phyloP scores from a whole-genome alignment of 2,113 vertebrate species.

The Ceuthmochares aereus region DNA sequence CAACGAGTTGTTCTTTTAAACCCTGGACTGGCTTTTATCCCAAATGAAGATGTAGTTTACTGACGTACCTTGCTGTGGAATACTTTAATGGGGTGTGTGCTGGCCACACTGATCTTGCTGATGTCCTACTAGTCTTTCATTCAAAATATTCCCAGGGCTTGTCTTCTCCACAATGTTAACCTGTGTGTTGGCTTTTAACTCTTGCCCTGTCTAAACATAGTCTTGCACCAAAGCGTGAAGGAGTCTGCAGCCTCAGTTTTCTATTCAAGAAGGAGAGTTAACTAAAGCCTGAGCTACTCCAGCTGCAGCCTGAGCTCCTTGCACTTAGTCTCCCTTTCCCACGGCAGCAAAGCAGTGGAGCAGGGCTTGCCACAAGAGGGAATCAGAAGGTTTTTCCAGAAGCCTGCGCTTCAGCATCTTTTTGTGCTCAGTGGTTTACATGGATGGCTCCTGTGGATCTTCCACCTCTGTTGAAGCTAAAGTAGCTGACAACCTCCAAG shows the following conservation, averaged over 20 bases:
- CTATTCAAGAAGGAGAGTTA: neutral
- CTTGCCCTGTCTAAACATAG: neutral
- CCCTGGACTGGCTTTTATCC: neutral
- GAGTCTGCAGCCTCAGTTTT: neutral
- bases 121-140: neutral
- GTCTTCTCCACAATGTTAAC: neutral
- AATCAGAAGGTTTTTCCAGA: neutral
- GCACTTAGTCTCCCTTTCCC: neutral
- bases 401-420: neutral
- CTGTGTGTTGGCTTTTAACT: neutral
- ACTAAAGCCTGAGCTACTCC: neutral
- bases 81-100: neutral
- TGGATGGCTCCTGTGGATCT: neutral
- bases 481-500: neutral
- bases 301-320: neutral
- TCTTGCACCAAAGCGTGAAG: neutral
- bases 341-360: neutral
- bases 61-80: neutral
- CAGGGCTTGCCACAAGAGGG: neutral
- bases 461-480: neutral
- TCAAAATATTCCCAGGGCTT: neutral
- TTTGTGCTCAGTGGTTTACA: neutral
- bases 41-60: neutral
- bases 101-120: neutral
- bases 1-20: conserved; percentile 8